Evolutionary conservation across 2,888 invertebrate species (phyloP).

Genomic region (Lithophane leautieri): DNA sequence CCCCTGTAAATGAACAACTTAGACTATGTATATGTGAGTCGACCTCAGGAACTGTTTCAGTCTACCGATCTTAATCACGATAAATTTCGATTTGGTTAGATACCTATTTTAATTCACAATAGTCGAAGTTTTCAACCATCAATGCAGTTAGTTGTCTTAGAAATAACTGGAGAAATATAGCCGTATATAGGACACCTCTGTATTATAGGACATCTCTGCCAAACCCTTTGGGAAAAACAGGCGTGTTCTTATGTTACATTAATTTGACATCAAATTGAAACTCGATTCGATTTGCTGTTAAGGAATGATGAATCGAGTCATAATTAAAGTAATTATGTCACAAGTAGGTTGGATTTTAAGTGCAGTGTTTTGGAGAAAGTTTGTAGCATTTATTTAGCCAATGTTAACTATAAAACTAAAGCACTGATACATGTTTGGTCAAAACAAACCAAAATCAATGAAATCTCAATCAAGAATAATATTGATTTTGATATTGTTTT

Average conservation of each 20-base stretch:
- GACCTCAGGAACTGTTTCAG: background rate
- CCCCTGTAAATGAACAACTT: slow-evolving; percentile 84
- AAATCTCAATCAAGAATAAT: background rate
- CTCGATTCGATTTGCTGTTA: background rate
- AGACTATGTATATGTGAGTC: background rate
- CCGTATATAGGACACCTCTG: too few relatives aligned
- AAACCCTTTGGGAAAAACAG: background rate
- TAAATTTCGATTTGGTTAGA: background rate
- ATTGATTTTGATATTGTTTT: background rate
- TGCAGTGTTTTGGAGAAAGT: background rate
- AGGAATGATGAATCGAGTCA: background rate
- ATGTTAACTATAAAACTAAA: slow-evolving; percentile 13
- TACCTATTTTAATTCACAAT: background rate
- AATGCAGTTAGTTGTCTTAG: background rate
- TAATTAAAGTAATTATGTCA: background rate
- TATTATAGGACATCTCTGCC: background rate
- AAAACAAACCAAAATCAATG: background rate
- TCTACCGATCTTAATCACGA: background rate
- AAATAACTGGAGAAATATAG: background rate
- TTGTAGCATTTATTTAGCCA: background rate
- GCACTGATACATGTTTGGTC: background rate
- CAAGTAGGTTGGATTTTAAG: background rate
- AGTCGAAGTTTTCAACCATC: background rate
- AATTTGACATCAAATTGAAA: background rate
- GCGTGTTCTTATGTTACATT: background rate